Evolutionary conservation across 2,888 invertebrate genomes (phyloP), one percentile per base, ranked within the genome.

Genomic region (Bembecia ichneumoniformis): DNA sequence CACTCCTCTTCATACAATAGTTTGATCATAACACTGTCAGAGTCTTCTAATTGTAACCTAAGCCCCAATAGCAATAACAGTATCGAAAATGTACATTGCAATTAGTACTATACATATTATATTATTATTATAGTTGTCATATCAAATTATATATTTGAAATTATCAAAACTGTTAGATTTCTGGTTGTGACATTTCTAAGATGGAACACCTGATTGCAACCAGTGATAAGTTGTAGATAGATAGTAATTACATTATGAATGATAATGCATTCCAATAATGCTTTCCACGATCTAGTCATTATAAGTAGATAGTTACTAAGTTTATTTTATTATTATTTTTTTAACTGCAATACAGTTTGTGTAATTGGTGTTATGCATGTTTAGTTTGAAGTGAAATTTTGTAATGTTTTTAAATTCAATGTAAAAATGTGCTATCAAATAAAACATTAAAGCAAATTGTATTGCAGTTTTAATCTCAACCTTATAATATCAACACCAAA

Each of bases 281-380:
- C 54, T 44, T 49, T 53, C 49, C 66, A 57, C 60, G 55, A 43
- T 71, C 74, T 75, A 76, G 76, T 76, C 74, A 67, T 15, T 15
- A 46, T 28, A 34, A 20, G 16, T 44, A 44, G 16, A 14, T 44
- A 44, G 17, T 17, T 44, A 44, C n/a, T 40, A 13, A 40, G 14
- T 40, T 13, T 40, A 40, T 13, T 40, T 14, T 13, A 40, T 40
- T 40, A 40, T 10, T 13, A 28, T 28, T 13, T n/a, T 40, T 58
- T 62, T 71, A 71, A 81, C 86, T 87, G 87, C 87, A 87, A 87
- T 87, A 87, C 87, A 83, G 72, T 86, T 83, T 82, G 71, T 66
- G 55, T 59, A 46, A 46, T 45, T 14, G 15, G 59, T 66, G 57
- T 60, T 58, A 62, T 63, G 66, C 74, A 76, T 78, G 74, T 71